Evolutionary conservation across 1,140 invertebrate species (phyloP), one percentile per base, ranked within the genome.

Genomic region (Eciton burchellii): DNA sequence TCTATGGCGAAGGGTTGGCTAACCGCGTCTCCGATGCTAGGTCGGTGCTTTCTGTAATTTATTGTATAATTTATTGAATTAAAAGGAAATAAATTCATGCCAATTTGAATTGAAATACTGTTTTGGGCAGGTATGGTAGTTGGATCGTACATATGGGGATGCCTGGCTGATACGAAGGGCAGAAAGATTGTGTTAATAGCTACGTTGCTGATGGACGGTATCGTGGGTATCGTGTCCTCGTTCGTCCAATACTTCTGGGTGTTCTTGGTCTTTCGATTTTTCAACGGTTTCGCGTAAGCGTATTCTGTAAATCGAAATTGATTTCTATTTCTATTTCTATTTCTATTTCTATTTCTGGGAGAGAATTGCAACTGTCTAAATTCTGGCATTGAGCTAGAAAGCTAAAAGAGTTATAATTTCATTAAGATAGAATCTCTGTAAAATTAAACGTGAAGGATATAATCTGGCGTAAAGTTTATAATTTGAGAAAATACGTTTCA

Each of bases 71-170:
- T 72, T 29, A 45, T 26, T 19, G 14, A 3, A 45, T 19, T 24
- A 45, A 3, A 68, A 52, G 76, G 5, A 71, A 3, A 35, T 57
- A 41, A 14, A 14, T 71, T 71, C 26, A 52, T 29, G 35, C 35
- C 43, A 47, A 57, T 35, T 72, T 19, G 0, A 29, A 63, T 41
- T 43, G 45, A 45, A 29, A 62, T 62, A 12, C 59, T 83, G 77
- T 45, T 60, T 71, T 89, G 35, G 84, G 3, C 86, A 97, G 97
- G 97, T 83, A 98, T 98, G 97, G 96, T 98, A 76, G 94, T 98
- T 81, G 97, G 97, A 19, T 97, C 97, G n/a, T 98, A 97, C 93
- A 96, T 98, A 91, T 98, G 97, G 97, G 97, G 97, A 45, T 97
- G 96, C 84, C 94, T 98, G 87, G 97, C 97, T 83, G 97, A 98